Evolutionary conservation across 64 coral and sea anemone genomes (phyloP).

Genomic region (Montipora efflorescens): DNA sequence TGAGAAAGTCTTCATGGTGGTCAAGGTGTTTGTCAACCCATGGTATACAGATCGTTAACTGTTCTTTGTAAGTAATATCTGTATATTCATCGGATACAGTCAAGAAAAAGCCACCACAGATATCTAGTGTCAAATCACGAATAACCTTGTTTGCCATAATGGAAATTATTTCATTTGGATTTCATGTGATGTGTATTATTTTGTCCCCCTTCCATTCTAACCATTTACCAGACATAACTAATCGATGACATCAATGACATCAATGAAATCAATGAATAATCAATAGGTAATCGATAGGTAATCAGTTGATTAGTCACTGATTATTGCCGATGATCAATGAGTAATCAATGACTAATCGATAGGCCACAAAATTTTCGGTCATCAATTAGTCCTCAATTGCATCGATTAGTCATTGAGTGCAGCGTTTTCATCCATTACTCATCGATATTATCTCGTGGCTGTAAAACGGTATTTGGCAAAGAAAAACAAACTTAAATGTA

Average conservation of each 20-base stretch:
- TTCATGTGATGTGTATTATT: too few species aligned
- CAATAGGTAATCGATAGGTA: too few species aligned
- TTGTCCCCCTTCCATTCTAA: too few species aligned
- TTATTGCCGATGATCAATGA: slow-evolving; percentile 35
- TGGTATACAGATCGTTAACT: background rate
- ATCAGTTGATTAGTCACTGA: background rate
- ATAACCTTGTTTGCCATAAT: too few species aligned
- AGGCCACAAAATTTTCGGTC: background rate
- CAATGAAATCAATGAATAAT: too few species aligned
- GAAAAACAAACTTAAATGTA: too few species aligned
- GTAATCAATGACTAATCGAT: slow-evolving; percentile 28
- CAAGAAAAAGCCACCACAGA: background rate
- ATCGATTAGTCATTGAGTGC: background rate
- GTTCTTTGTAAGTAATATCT: background rate
- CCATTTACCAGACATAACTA: background rate
- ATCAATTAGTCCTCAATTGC: background rate
- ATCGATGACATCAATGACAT: too few species aligned
- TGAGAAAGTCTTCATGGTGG: background rate
- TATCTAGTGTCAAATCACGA: too few species aligned
- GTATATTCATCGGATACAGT: background rate
- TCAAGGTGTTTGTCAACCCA: background rate
- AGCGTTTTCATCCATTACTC: background rate
- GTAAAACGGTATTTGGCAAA: too few species aligned
- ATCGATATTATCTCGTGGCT: background rate
- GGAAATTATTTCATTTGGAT: too few species aligned